Evolutionary conservation across 2,888 invertebrate species (phyloP), one percentile per base, ranked within the genome.

Genomic region (Ecliptopera silaceata): DNA sequence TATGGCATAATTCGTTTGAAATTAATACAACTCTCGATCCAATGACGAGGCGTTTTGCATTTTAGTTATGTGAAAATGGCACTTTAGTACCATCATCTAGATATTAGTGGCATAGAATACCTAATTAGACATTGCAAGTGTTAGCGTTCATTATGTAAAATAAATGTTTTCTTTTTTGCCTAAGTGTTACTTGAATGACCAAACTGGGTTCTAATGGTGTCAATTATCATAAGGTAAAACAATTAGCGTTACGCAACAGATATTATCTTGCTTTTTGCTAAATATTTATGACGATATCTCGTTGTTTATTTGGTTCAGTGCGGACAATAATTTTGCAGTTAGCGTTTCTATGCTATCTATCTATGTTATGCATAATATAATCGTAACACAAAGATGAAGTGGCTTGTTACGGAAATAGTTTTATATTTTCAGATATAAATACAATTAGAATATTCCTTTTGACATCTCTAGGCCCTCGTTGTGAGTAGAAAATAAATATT

Each of bases 221-320:
- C 42, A n/a, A 56, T 56, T 46, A 51, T 4, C 20, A 48, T 51
- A 43, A 45, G 29, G 45, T 31, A 51, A 47, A 26, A 26, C 43
- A 56, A 51, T 47, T 56, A 56, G n/a, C 3, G 26, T 57, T 51
- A 43, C 32, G 51, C 36, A 57, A 57, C 38, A 12, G 36, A 34
- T 47, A 29, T 17, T 48, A 48, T 48, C 47, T 29, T 5, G 29
- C 39, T 34, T 26, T 42, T 47, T 26, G 46, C 53, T 46, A 47
- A 42, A 36, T 13, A 34, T 50, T 56, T 46, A 34, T 43, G 38
- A 52, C n/a, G 22, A 29, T 43, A 48, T 43, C 49, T 49, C 46
- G 34, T 32, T 29, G 44, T 39, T 52, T 57, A 44, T 52, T 48
- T 57, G 52, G 48, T 57, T 52, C 52, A 51, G 42, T 29, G 50